Evolutionary conservation across 2,888 invertebrate species (phyloP).

Genomic region (Polyommatus icarus): DNA sequence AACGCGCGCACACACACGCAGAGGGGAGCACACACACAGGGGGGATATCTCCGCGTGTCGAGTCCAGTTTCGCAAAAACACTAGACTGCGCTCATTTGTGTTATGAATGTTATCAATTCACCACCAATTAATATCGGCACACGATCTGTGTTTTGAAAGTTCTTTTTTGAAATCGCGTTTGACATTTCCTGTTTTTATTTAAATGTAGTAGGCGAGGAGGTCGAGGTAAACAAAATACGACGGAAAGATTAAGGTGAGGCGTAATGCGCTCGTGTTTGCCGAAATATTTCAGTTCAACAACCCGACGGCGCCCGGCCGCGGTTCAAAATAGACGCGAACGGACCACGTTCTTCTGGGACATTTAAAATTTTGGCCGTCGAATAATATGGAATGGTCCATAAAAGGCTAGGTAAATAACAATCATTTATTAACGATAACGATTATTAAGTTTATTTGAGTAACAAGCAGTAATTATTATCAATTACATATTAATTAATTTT

Average conservation of each 20-base stretch:
- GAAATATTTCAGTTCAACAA: slow-evolving; percentile 80
- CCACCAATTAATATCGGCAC: slow-evolving; percentile 58
- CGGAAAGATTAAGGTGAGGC: slow-evolving; percentile 69
- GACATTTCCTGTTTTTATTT: slow-evolving; percentile 34
- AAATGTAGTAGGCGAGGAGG: slow-evolving; percentile 40
- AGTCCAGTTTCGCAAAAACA: slow-evolving; percentile 72
- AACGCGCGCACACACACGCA: slow-evolving; percentile 61
- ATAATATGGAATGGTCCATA: slow-evolving; percentile 43
- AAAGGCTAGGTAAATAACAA: slow-evolving; percentile 29
- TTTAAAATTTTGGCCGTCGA: slow-evolving; percentile 53
- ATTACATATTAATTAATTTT: background rate
- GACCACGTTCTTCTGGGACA: slow-evolving; percentile 59
- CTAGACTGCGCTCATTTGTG: slow-evolving; percentile 60
- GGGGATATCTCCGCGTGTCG: slow-evolving; percentile 65
- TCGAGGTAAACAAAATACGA: slow-evolving; percentile 54
- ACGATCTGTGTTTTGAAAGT: slow-evolving; percentile 41
- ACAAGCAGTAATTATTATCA: background rate
- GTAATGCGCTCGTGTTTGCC: slow-evolving; percentile 76
- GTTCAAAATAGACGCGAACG: slow-evolving; percentile 76
- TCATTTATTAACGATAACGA: background rate
- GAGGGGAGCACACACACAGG: slow-evolving; percentile 61
- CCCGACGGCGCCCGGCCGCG: slow-evolving; percentile 73
- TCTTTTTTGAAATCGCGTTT: background rate
- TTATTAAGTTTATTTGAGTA: background rate
- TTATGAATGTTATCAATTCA: slow-evolving; percentile 61